Percentiles rank a stretch among this genome's conserved stretches.
Conservation (phyloP, 2,797 vertebrate genomes). For the Neoniphon sammara region DNA sequence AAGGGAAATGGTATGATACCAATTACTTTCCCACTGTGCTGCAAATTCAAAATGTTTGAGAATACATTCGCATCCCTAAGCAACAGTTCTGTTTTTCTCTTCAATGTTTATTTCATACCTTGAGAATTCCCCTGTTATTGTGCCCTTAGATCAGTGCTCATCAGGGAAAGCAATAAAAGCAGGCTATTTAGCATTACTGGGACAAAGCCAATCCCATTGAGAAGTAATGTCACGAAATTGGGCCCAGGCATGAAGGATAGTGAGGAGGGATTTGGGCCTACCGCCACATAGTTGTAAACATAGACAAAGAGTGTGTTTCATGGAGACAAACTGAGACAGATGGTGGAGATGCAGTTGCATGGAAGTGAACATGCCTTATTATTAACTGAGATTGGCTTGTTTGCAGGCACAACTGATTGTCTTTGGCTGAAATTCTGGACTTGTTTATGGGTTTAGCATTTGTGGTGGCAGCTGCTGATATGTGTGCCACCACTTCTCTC, state of each 20-base stretch:
- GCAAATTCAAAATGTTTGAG: no score
- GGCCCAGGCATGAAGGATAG: constrained; percentile 26
- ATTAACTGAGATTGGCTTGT: constrained; percentile 48
- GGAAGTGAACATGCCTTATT: constrained; percentile 38
- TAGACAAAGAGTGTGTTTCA: constrained; percentile 61
- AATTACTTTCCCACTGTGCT: not conserved
- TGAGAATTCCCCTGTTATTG: not conserved
- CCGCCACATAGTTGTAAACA: constrained; percentile 59
- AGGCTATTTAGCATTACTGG: constrained; percentile 29
- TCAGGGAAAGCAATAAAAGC: constrained; percentile 8
- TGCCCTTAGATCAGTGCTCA: not conserved
- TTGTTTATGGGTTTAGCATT: constrained; percentile 24
- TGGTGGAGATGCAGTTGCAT: constrained; percentile 59
- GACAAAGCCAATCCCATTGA: constrained; percentile 40
- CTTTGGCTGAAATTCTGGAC: constrained; percentile 42
- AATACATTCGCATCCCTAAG: no score
- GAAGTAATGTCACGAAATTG: constrained; percentile 37
- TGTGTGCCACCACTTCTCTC: not conserved
- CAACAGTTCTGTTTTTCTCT: not conserved
- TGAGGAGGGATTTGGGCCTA: constrained; percentile 37
- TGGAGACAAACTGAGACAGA: constrained; percentile 61
- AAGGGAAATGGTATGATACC: not conserved
- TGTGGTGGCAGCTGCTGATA: constrained; percentile 52
- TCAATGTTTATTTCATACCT: not conserved
- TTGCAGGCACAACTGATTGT: constrained; percentile 38